Percentiles rank a stretch among this genome's conserved stretches.
These are phyloP conservation scores for Chlorops oryzae DNA, from an alignment of 1,140 invertebrate species.

Conservation along the genomic window DNA sequence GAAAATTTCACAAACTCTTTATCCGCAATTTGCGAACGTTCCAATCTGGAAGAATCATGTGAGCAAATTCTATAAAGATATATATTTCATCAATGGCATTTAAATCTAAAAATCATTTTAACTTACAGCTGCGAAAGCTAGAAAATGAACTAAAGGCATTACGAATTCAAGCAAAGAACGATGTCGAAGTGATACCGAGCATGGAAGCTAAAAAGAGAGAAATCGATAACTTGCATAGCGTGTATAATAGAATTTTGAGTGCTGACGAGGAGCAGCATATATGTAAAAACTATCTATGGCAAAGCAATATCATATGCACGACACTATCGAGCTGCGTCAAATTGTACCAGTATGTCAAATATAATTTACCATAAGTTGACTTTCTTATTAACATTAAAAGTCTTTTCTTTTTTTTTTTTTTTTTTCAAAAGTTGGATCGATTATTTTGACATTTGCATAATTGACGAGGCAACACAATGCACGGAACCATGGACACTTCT, in stretches of 20 bases:
- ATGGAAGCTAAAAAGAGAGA: conserved; percentile 23
- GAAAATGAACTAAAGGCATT: too few relatives aligned
- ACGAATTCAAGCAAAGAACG: too few relatives aligned
- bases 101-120: too few relatives aligned
- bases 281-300: conserved; percentile 18
- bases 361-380: neutral
- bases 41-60: too few relatives aligned
- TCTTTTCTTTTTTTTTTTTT: conserved; percentile 4
- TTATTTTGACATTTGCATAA: conserved; percentile 74
- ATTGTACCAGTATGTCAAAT: conserved; percentile 18
- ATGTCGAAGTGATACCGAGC: too few relatives aligned
- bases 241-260: conserved; percentile 21
- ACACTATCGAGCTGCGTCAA: conserved; percentile 46
- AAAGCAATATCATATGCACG: conserved; percentile 47
- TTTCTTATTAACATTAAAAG: neutral
- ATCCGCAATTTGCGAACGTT: too few relatives aligned
- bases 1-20: too few relatives aligned
- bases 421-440: conserved; percentile 44
- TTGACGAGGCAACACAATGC: conserved; percentile 87
- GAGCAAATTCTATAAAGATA: too few relatives aligned
- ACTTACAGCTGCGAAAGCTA: too few relatives aligned
- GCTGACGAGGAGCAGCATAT: conserved; percentile 29
- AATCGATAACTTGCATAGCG: conserved; percentile 15
- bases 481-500: conserved; percentile 76
- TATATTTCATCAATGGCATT: too few relatives aligned